phyloP scores from a whole-genome alignment of 2,888 invertebrate species.

The Tyria jacobaeae region DNA sequence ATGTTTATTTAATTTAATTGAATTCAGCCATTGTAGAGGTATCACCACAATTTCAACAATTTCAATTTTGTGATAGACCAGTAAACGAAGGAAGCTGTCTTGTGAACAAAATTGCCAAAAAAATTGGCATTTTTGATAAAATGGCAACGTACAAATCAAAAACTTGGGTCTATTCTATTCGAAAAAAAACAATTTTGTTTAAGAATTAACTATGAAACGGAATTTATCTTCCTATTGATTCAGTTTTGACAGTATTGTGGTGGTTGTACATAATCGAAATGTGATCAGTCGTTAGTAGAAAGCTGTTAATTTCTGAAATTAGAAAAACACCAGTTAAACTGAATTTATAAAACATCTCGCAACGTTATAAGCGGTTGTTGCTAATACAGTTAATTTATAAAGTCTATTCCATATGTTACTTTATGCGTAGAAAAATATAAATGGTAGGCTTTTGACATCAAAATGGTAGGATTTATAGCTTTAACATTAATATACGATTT shows the following conservation, averaged over 20 bases:
- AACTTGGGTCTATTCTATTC: no score
- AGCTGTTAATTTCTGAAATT: background rate
- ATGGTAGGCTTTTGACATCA: slow-evolving; percentile 8
- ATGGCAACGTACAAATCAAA: no score
- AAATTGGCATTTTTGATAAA: no score
- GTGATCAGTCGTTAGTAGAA: background rate
- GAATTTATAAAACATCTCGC: background rate
- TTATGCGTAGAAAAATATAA: no score
- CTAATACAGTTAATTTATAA: background rate
- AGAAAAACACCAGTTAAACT: background rate
- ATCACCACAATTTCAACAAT: no score
- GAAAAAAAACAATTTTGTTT: no score
- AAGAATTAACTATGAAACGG: background rate
- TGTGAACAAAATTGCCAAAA: no score
- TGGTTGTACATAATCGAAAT: background rate
- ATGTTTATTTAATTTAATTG: no score
- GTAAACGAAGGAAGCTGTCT: no score
- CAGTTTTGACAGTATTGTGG: slow-evolving; percentile 9
- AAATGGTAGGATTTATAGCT: slow-evolving; percentile 3
- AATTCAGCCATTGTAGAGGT: no score
- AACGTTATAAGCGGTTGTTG: background rate
- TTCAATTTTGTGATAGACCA: no score
- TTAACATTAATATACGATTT: background rate
- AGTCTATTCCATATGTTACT: no score
- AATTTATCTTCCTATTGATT: slow-evolving; percentile 13